Evolutionary conservation across 2,888 invertebrate genomes (phyloP).

Genomic region (Acleris emargana): DNA sequence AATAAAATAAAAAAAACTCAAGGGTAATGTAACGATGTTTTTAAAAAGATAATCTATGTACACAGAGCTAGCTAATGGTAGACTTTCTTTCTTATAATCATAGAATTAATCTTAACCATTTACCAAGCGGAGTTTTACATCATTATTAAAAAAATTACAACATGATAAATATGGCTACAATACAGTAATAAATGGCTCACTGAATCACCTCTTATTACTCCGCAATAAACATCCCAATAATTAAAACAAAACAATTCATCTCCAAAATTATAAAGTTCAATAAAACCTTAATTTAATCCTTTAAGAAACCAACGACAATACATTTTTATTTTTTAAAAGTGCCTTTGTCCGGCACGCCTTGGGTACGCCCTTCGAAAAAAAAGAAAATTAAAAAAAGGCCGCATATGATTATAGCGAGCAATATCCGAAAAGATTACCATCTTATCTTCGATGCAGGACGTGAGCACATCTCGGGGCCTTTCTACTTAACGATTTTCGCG

Average conservation of each 20-base stretch:
- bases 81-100: too few species aligned
- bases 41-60: too few species aligned
- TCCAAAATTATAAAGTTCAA: slow-evolving; percentile 33
- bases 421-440: slow-evolving; percentile 81
- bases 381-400: slow-evolving; percentile 58
- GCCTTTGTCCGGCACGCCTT: slow-evolving; percentile 69
- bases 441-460: slow-evolving; percentile 78
- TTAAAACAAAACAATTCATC: slow-evolving; percentile 32
- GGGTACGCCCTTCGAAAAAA: slow-evolving; percentile 62
- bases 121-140: slow-evolving; percentile 1
- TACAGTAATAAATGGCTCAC: slow-evolving; percentile 29
- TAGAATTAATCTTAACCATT: too few species aligned
- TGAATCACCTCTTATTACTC: slow-evolving; percentile 32
- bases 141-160: slow-evolving; percentile 7
- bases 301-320: slow-evolving; percentile 41
- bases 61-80: too few species aligned
- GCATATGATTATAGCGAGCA: slow-evolving; percentile 83
- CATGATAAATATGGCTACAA: slow-evolving; percentile 16
- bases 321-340: slow-evolving; percentile 60
- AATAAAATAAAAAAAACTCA: too few species aligned
- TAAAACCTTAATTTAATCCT: slow-evolving; percentile 38
- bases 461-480: slow-evolving; percentile 65
- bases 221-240: slow-evolving; percentile 24
- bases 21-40: too few species aligned
- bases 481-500: slow-evolving; percentile 61